Base-by-base conservation (phyloP, 2,797 vertebrate species). In the Hephaestus fuliginosus region DNA sequence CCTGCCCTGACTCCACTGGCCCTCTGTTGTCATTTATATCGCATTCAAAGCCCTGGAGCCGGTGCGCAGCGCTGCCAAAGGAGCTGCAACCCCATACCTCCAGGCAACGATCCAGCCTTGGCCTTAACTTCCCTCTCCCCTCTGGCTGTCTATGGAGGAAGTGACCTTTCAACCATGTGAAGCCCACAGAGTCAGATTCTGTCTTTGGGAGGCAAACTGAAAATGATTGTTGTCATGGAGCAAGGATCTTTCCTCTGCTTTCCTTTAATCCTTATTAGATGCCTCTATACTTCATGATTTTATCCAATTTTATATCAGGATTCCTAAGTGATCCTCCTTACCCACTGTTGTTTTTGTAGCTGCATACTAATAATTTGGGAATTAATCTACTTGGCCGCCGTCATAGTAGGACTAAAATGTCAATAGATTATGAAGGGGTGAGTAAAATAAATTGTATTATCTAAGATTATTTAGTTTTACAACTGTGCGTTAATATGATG, bases 71-170 rank as follows among this genome's bases (percentile, higher is more conserved):
- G 0, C 64, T 74, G 58, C 81, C 76, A 79, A 63, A 73, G 18
- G 39, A 79, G 43, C 69, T 75, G 63, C 74, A 79, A 57, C 44
- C 25, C 73, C 74, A 62, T 25, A 61, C 60, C 70, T 65, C 41
- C 68, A 66, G 82, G 83, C 77, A 49, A 4, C 4, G n/a, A 77
- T 81, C 66, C 66, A 61, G 70, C 49, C 57, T 1, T 51, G 72
- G 70, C 75, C 77, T 64, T 53, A 52, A 60, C 84, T 74, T 46
- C 55, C 33, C 25, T 74, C 28, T 76, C 43, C 63, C 62, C 65
- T 63, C 68, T 0, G 74, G 48, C 79, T 78, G 72, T 69, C 28
- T 25, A 2, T 33, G 46, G 30, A 70, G 52, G 62, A 65, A 65
- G 25, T 41, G 56, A 85, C 76, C 72, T 46, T 72, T 11, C 52